Base-by-base conservation (phyloP, 2,888 invertebrate genomes). In the Diogma glabrata region DNA sequence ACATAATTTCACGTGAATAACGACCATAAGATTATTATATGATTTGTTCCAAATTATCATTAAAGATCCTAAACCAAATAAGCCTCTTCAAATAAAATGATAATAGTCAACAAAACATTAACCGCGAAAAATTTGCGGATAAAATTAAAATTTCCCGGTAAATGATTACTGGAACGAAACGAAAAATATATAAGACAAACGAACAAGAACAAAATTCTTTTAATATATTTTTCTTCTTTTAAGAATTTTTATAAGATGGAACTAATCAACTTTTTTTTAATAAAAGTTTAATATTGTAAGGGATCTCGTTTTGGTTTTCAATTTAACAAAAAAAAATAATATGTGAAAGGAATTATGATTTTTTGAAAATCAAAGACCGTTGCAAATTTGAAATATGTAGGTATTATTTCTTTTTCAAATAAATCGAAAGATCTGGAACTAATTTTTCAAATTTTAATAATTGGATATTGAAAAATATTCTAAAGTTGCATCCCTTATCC, bases 111-210 rank as follows among this genome's bases (percentile, higher is more conserved):
- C 43, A 43, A 43, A 43, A 22, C 24, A 46, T 24, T 46, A 26
- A 46, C 46, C 46, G 46, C 46, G 46, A 46, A 46, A 46, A 46
- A 46, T 46, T 24, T 46, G 46, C 46, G 46, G 24, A 46, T 10
- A 16, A n/a, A 46, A 46, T 46, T 17, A 24, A 9, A 46, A 46
- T 46, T 46, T 46, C 46, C 46, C 46, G 46, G n/a, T 43, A n/a
- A n/a, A n/a, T n/a, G n/a, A n/a, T n/a, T n/a, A n/a, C n/a, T n/a
- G n/a, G n/a, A n/a, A n/a, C n/a, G n/a, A n/a, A n/a, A n/a, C n/a
- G n/a, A n/a, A n/a, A n/a, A n/a, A n/a, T n/a, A n/a, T n/a, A n/a
- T n/a, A n/a, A n/a, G n/a, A n/a, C n/a, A n/a, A n/a, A n/a, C n/a
- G n/a, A n/a, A n/a, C n/a, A n/a, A n/a, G n/a, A n/a, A n/a, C n/a